phyloP scores from a whole-genome alignment of 2,113 vertebrate genomes.

The Callocephalon fimbriatum region DNA sequence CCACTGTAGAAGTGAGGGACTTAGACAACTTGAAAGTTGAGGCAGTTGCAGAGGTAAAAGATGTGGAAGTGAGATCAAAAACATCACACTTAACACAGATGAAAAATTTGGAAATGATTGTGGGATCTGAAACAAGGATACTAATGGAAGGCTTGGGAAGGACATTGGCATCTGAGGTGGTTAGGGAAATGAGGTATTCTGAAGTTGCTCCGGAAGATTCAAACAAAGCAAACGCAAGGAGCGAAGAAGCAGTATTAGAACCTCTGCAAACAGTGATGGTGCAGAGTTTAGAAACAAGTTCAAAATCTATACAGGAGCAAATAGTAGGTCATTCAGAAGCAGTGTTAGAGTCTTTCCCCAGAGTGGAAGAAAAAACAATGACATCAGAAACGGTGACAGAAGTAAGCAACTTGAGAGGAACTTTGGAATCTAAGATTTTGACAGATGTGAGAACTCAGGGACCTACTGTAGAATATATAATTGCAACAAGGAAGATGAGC shows the following conservation, averaged over 20 bases:
- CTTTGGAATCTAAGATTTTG: neutral
- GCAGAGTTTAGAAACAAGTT: neutral
- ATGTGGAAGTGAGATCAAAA: neutral
- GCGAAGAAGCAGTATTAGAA: neutral
- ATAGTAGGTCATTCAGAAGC: neutral
- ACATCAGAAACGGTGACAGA: neutral
- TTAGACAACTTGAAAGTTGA: neutral
- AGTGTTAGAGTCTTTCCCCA: neutral
- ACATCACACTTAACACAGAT: neutral
- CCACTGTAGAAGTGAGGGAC: neutral
- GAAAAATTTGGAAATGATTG: neutral
- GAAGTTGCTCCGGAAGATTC: neutral
- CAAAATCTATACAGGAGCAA: neutral
- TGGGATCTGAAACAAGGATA: neutral
- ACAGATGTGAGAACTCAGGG: constrained; percentile 13
- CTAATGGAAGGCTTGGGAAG: neutral
- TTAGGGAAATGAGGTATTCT: neutral
- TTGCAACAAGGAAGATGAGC: neutral
- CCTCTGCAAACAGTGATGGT: neutral
- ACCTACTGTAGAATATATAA: neutral
- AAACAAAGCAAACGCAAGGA: neutral
- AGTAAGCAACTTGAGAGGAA: neutral
- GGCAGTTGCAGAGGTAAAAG: neutral
- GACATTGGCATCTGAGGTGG: neutral
- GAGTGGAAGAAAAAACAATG: neutral